A percentile compares a stretch with the other conserved stretches of the same genome.
These are phyloP conservation scores for Geotrypetes seraphini DNA, from an alignment of 2,797 vertebrate species.

Conservation along the genomic window DNA sequence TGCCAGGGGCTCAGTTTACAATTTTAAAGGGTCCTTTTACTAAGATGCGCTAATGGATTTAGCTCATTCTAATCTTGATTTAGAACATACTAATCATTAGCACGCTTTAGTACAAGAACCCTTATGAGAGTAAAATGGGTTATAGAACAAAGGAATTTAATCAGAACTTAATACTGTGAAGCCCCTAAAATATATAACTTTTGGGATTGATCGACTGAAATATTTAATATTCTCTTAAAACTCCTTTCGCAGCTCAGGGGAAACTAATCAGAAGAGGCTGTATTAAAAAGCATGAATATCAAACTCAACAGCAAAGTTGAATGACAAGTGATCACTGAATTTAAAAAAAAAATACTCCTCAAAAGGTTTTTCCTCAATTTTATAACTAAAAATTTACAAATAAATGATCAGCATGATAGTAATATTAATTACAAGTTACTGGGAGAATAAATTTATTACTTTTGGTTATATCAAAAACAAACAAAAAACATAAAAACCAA, in stretches of 20 bases:
- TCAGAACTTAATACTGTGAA: constrained; percentile 30
- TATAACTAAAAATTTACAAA: constrained; percentile 13
- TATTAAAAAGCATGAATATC: constrained; percentile 19
- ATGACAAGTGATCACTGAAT: constrained; percentile 4
- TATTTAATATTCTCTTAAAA: constrained; percentile 15
- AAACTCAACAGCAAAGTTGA: constrained; percentile 11
- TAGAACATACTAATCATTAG: too few relatives aligned
- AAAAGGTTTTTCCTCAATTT: too few relatives aligned
- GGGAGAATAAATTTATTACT: constrained; percentile 13
- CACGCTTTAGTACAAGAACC: too few relatives aligned
- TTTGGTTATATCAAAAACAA: constrained; percentile 25
- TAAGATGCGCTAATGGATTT: too few relatives aligned
- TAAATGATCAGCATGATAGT: too few relatives aligned
- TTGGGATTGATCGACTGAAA: constrained; percentile 15
- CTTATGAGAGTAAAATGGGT: constrained; percentile 27
- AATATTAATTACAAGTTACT: constrained; percentile 22
- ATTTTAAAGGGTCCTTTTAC: too few relatives aligned
- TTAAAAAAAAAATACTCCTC: constrained; percentile 16
- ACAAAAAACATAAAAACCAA: too few relatives aligned
- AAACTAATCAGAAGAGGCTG: constrained; percentile 6
- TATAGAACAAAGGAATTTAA: constrained; percentile 24
- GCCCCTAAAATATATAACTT: constrained; percentile 18
- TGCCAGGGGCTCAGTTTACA: constrained; percentile 20
- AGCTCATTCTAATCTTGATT: too few relatives aligned
- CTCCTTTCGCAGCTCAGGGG: constrained; percentile 10